These are phyloP conservation scores for Anoura caudifer DNA, from an alignment of 2,113 vertebrate species.

Conservation along the genomic window DNA sequence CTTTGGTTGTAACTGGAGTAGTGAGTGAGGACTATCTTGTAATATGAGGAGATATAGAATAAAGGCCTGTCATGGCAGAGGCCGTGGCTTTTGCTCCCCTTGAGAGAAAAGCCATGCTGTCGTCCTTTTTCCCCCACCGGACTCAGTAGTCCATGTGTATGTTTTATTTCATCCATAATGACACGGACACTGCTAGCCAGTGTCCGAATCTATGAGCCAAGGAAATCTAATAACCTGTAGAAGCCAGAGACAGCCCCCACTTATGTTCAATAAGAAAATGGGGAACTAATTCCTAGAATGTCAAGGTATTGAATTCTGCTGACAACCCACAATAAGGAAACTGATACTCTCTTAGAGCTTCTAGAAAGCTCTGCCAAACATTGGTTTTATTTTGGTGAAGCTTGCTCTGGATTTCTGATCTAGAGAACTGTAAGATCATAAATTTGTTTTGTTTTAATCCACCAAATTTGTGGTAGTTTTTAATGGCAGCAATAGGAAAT, in stretches of 20 bases:
- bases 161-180: no score
- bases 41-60: no score
- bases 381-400: not conserved
- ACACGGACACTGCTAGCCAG: no score
- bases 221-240: not conserved
- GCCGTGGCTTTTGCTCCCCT: no score
- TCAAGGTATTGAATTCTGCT: not conserved
- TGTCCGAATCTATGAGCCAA: no score
- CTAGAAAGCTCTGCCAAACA: not conserved
- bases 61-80: no score
- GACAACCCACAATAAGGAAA: not conserved
- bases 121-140: no score
- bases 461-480: not conserved
- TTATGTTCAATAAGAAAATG: not conserved
- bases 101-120: no score
- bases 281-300: not conserved
- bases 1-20: no score
- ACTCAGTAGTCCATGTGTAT: no score
- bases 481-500: not conserved
- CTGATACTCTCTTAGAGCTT: not conserved
- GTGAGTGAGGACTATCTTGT: no score
- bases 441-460: not conserved
- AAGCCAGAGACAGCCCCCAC: not conserved
- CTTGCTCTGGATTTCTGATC: not conserved
- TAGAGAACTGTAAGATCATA: not conserved